Base-by-base conservation (phyloP, 2,888 invertebrate species). In the Macaria liturata region DNA sequence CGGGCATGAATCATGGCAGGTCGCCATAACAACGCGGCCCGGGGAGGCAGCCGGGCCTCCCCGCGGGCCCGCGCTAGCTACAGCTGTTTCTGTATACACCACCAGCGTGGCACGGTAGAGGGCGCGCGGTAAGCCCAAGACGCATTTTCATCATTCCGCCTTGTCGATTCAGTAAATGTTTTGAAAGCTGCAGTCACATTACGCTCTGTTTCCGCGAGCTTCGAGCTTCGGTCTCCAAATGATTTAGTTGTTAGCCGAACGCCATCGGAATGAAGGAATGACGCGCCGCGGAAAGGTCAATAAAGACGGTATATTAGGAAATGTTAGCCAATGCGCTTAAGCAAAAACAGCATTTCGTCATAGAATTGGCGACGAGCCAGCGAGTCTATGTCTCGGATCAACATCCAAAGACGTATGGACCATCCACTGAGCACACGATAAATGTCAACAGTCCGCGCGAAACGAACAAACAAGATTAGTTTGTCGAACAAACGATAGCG, bases 1-100 rank as follows among this genome's bases (percentile, higher is more conserved):
- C 75, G 66, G 70, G 71, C 80, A 88, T 84, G 83, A 87, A 85
- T 84, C 84, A 83, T 74, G 69, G 71, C 75, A 50, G 71, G 87
- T 87, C 78, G 76, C 79, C 81, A 83, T 81, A 81, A 83, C 82
- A 82, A 84, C 83, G 74, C 68, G 63, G 71, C 62, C 70, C 65
- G 75, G 84, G 84, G 79, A 73, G 72, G 77, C 70, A 79, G 75
- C 74, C 74, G 65, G 70, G 71, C 73, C 72, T 71, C 72, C 68
- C 72, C 74, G 70, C 66, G 59, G 71, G 71, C 81, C 82, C 82
- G 83, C 82, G 80, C 76, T 75, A 71, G 63, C 72, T 80, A 80
- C 84, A 83, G 80, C 81, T 81, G 83, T 81, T 81, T 74, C 75
- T 66, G 71, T 81, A 82, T 80, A 83, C 72, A 74, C 34, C 44